Evolutionary conservation across 2,113 vertebrate genomes (phyloP).

Genomic region (Petrocephalus zakoni): DNA sequence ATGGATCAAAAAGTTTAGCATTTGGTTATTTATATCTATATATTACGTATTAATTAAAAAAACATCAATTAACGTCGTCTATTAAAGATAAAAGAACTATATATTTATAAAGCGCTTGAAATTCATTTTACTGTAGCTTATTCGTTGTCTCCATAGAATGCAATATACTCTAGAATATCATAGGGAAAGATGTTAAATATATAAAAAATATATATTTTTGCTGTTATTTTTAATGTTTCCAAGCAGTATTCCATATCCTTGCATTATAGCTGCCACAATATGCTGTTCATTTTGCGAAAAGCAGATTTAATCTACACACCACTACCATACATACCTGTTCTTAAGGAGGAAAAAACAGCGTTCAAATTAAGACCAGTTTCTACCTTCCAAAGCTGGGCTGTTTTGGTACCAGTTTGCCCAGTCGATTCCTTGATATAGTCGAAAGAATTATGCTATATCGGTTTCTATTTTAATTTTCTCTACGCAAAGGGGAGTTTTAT

Average conservation of each 20-base stretch:
- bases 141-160: neutral
- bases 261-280: neutral
- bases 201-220: neutral
- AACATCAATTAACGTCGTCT: neutral
- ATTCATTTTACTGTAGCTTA: neutral
- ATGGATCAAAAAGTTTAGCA: neutral
- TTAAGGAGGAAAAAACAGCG: neutral
- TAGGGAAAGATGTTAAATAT: neutral
- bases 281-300: neutral
- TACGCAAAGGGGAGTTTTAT: constrained; percentile 19
- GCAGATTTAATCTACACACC: neutral
- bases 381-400: neutral
- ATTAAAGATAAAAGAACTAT: neutral
- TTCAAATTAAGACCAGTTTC: neutral
- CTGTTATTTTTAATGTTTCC: neutral
- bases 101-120: neutral
- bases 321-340: neutral
- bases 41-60: no score
- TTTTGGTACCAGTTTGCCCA: neutral
- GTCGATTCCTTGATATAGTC: constrained; percentile 13
- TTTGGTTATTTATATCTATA: neutral
- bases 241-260: neutral
- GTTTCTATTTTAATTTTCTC: constrained; percentile 27
- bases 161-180: neutral
- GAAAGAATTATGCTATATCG: constrained; percentile 28